A percentile compares a stretch with the other conserved stretches of the same genome.
Evolutionary conservation across 2,797 vertebrate species (phyloP).

Genomic region (Pipistrellus kuhlii): DNA sequence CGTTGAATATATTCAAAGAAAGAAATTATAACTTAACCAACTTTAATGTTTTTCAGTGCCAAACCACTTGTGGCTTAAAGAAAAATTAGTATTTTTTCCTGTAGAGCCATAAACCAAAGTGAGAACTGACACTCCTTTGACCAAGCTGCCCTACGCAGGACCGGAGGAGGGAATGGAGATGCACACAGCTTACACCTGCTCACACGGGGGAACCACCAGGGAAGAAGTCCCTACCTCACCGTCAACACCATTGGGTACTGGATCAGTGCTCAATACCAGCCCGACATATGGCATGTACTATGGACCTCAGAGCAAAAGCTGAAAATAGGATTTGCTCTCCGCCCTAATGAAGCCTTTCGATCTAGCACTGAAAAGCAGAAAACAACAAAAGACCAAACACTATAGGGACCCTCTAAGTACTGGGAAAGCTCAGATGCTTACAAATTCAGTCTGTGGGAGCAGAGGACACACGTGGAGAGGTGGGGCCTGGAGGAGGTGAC

Average conservation of each 20-base stretch:
- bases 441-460: too few relatives aligned
- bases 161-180: not conserved
- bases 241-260: not conserved
- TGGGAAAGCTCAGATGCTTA: not conserved
- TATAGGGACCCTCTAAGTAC: too few relatives aligned
- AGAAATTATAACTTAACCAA: not conserved
- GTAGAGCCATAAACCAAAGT: not conserved
- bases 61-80: not conserved
- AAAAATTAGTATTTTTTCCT: not conserved
- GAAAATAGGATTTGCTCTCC: not conserved
- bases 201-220: too few relatives aligned
- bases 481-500: not conserved
- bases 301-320: not conserved
- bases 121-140: not conserved
- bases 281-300: rapidly evolving
- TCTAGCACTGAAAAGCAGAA: not conserved
- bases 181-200: too few relatives aligned
- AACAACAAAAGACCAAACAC: too few relatives aligned
- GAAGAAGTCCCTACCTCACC: rapidly evolving
- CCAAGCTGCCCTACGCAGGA: not conserved
- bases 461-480: too few relatives aligned
- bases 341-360: not conserved
- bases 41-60: not conserved
- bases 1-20: not conserved
- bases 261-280: not conserved